Evolutionary conservation across 2,797 vertebrate genomes (phyloP).

Genomic region (Gastrophryne carolinensis): DNA sequence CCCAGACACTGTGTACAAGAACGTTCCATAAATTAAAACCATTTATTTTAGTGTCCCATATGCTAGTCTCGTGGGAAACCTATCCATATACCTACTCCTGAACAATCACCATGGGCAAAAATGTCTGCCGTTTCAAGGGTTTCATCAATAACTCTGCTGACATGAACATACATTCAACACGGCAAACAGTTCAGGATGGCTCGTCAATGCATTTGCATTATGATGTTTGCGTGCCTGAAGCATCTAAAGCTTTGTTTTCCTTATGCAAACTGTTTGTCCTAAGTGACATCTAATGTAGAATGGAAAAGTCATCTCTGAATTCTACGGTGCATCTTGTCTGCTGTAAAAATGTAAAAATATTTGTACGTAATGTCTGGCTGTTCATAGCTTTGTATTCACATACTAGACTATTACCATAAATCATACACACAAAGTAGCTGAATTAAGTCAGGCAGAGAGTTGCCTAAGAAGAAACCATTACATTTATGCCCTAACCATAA

Average conservation of each 20-base stretch:
- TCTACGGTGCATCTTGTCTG: not conserved
- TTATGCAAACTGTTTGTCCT: constrained; percentile 70
- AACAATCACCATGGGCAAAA: constrained; percentile 77
- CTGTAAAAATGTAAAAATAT: no score
- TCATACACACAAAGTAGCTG: no score
- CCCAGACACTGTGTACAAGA: constrained; percentile 78
- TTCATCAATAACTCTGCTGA: constrained; percentile 57
- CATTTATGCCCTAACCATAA: no score
- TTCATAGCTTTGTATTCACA: no score
- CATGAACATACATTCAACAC: constrained; percentile 53
- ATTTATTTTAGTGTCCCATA: constrained; percentile 66
- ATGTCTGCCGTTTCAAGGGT: constrained; percentile 69
- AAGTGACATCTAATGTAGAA: constrained; percentile 21
- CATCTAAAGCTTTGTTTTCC: constrained; percentile 67
- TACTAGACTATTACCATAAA: no score
- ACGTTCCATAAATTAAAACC: constrained; percentile 70
- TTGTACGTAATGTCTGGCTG: no score
- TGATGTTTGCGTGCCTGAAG: constrained; percentile 57
- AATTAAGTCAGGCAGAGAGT: no score
- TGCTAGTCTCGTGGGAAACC: constrained; percentile 67
- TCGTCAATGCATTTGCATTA: constrained; percentile 23
- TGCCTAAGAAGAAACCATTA: no score
- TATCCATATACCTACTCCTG: constrained; percentile 65
- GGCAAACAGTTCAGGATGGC: constrained; percentile 23
- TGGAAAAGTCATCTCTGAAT: not conserved